Evolutionary conservation across 2,113 vertebrate genomes (phyloP), one percentile per base, ranked within the genome.

Genomic region (Menura novaehollandiae): DNA sequence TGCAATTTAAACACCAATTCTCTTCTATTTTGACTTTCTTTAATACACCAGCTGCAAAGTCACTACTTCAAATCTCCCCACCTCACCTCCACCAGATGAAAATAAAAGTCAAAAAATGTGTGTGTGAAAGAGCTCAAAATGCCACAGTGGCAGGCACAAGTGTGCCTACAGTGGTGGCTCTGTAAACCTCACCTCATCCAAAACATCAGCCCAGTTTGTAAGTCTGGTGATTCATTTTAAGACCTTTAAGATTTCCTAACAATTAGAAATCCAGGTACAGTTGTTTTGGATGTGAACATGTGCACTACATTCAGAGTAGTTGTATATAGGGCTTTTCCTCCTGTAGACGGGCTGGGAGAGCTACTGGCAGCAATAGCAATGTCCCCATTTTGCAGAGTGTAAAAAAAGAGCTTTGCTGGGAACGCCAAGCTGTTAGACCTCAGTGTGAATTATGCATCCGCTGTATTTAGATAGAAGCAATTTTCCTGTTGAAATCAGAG

Each of bases 401-500:
- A 41, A 10, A 49, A 74, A 76, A 27, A 4, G 3, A 85, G 66
- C 41, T 69, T 66, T 12, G 3, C 82, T 80, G 58, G 41, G 41
- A 93, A 66, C 22, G 67, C 47, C 23, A n/a, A 68, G 68, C 47
- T 60, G 44, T 39, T 58, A 83, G 35, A 60, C 63, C 30, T 86
- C 55, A 59, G 6, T 37, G 82, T 93, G 90, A 95, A 93, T 92
- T 95, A 75, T 77, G 85, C 79, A 93, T 86, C 76, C 92, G 79
- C 76, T 90, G 47, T 83, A 84, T 91, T 94, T 95, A 92, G 79
- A 84, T 37, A 92, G 92, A 90, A 87, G 90, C 68, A 95, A 96
- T 95, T 92, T 96, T 88, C 68, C 75, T 88, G 88, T 59, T 89
- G 83, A 96, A 95, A 94, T 96, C 88, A 91, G 82, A 94, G 79